These are phyloP conservation scores for Schizotus pectinicornis DNA, from an alignment of 2,888 invertebrate genomes.

Conservation along the genomic window DNA sequence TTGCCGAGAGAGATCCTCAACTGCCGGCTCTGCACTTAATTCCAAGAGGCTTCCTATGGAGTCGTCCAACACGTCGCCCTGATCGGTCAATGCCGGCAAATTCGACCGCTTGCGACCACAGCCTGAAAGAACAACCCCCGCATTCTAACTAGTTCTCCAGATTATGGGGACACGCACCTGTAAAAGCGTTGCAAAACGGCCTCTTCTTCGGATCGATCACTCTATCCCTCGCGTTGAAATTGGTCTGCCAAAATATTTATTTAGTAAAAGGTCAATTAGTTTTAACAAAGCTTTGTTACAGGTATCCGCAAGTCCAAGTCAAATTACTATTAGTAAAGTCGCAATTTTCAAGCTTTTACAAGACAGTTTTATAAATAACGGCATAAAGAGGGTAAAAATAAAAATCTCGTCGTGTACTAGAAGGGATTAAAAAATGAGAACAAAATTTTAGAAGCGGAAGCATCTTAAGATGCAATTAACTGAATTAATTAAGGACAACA, in stretches of 20 bases:
- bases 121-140: slow-evolving; percentile 58
- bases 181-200: slow-evolving; percentile 89
- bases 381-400: no score
- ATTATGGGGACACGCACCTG: slow-evolving; percentile 64
- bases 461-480: no score
- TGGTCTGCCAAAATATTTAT: background rate
- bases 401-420: no score
- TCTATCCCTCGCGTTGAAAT: slow-evolving; percentile 41
- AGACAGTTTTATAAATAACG: no score
- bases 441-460: no score
- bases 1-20: slow-evolving; percentile 77
- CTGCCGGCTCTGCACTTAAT: slow-evolving; percentile 71
- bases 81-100: slow-evolving; percentile 52
- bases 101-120: slow-evolving; percentile 74
- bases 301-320: background rate
- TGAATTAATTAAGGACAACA: no score
- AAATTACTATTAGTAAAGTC: no score
- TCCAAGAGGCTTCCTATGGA: slow-evolving; percentile 71
- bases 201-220: slow-evolving; percentile 70
- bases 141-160: slow-evolving; percentile 1
- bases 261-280: background rate
- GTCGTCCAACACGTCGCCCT: slow-evolving; percentile 66
- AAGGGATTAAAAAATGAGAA: no score
- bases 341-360: no score
- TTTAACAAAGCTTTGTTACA: no score